Evolutionary conservation across 2,888 invertebrate genomes (phyloP), one percentile per base, ranked within the genome.

Genomic region (Dicroscelio sp.): DNA sequence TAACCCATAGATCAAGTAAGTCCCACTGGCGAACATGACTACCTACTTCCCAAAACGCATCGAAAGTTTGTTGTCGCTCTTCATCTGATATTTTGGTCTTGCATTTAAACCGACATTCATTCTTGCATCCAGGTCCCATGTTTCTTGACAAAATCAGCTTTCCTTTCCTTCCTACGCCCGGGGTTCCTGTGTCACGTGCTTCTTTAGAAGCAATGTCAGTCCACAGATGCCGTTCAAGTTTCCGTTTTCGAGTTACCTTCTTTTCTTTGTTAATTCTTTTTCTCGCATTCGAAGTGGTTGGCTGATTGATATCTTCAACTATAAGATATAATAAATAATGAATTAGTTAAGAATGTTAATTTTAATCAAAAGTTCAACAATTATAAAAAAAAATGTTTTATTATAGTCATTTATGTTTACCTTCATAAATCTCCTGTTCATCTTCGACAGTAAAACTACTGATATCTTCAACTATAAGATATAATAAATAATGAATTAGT

Each of bases 161-260:
- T n/a, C 35, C 20, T 33, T 67, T 33, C 23, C 67, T 33, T 20
- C 67, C 35, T 35, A 33, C n/a, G 23, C 67, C 67, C 10, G n/a
- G 20, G 4, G 33, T 33, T 23, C 60, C 60, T 10, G 60, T 27
- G 27, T 60, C 20, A n/a, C 67, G 67, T 8, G 67, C 67, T 35
- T 35, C 35, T 67, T 67, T 33, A 12, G 67, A 33, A n/a, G 20
- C 35, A n/a, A 12, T 23, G 25, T 67, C 67, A 1, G n/a, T 67
- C 67, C 33, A 67, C 23, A 20, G 25, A 35, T 20, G 35, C n/a
- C n/a, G n/a, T n/a, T 67, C 33, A n/a, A 25, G 10, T 12, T 35
- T 67, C 25, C 67, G n/a, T 67, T 67, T 67, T 35, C 67, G 33
- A n/a, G 63, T 58, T 30, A 58, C 8, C 48, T 48, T 48, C n/a